Conservation (phyloP, 2,888 invertebrate species). For the Prionchulus punctatus region DNA sequence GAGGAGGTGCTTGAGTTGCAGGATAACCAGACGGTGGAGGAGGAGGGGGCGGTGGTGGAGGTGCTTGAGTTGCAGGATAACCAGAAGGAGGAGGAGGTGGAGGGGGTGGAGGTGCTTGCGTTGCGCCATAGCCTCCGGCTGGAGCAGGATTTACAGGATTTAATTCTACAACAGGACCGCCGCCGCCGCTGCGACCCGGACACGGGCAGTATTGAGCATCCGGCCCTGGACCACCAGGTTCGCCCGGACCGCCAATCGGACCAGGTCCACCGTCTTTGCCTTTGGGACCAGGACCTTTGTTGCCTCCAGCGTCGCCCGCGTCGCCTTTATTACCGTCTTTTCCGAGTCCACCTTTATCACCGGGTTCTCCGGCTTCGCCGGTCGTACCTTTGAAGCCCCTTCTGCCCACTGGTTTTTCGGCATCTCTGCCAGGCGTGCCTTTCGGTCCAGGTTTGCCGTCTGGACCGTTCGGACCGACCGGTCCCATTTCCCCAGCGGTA, state of each 20-base stretch:
- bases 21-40: too few relatives aligned
- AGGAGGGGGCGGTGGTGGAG: too few relatives aligned
- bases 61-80: too few relatives aligned
- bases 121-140: too few relatives aligned
- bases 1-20: too few relatives aligned
- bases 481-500: neutral
- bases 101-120: too few relatives aligned
- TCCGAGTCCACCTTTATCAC: neutral
- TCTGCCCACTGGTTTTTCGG: neutral
- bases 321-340: neutral
- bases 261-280: neutral
- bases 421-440: neutral
- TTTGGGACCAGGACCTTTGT: neutral
- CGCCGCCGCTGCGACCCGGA: neutral
- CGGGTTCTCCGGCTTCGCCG: neutral
- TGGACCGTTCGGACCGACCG: neutral
- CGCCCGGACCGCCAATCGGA: neutral
- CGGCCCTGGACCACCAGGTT: neutral
- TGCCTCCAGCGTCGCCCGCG: neutral
- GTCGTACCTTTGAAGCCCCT: neutral
- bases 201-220: conserved; percentile 1
- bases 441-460: neutral
- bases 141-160: too few relatives aligned
- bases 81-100: too few relatives aligned
- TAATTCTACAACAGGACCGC: too few relatives aligned